These are phyloP conservation scores for Gymnoscopelus braueri DNA, from an alignment of 2,797 vertebrate genomes.

Conservation along the genomic window DNA sequence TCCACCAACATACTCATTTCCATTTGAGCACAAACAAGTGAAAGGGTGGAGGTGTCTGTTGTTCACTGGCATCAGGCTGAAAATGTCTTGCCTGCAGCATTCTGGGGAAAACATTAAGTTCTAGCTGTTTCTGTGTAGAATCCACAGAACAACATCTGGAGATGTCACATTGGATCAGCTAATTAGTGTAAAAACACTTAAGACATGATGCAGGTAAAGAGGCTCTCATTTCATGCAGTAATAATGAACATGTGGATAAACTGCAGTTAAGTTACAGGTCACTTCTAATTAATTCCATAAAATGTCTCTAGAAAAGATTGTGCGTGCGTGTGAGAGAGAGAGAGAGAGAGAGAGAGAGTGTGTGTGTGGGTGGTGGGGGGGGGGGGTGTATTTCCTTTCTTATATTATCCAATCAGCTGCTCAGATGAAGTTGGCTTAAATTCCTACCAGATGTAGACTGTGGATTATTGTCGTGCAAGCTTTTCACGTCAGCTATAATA, in stretches of 20 bases:
- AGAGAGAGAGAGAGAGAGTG: neutral
- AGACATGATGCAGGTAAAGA: neutral
- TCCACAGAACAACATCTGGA: conserved; percentile 18
- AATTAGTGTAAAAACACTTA: neutral
- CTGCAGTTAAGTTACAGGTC: neutral
- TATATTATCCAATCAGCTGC: neutral
- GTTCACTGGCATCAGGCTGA: conserved; percentile 22
- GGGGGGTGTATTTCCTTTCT: neutral
- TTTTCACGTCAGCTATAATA: conserved; percentile 7
- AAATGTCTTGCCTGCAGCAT: conserved; percentile 4
- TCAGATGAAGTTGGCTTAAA: conserved; percentile 4
- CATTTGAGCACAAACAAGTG: conserved; percentile 44
- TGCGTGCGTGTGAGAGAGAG: neutral
- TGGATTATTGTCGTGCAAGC: neutral
- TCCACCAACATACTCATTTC: conserved; percentile 56
- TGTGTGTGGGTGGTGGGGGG: neutral
- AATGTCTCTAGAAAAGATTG: neutral
- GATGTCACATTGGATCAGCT: neutral
- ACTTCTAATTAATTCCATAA: neutral
- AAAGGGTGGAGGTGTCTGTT: conserved; percentile 45
- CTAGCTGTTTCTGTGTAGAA: conserved; percentile 15
- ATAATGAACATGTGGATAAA: conserved; percentile 1
- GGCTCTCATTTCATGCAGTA: neutral
- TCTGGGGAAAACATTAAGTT: conserved; percentile 60
- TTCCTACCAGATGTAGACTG: conserved; percentile 13